Percentiles rank a stretch among this genome's conserved stretches.
These are phyloP conservation scores for Ciconia stormi DNA, from an alignment of 2,113 vertebrate genomes.

Conservation along the genomic window DNA sequence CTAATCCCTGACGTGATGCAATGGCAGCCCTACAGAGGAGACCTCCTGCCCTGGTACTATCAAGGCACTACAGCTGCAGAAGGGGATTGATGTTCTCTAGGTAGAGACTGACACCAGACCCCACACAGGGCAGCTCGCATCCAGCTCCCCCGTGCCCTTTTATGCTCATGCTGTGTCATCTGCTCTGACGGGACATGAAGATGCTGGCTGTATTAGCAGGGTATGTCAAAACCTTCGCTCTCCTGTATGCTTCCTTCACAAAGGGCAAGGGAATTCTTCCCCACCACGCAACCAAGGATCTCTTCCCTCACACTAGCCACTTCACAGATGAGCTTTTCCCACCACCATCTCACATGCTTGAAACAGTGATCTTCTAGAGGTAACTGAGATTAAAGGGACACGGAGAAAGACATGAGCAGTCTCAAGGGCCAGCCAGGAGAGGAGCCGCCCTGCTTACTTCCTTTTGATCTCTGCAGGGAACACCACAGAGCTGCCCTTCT, in stretches of 20 bases:
- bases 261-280: neutral
- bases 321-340: neutral
- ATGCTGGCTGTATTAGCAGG: neutral
- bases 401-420: neutral
- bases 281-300: neutral
- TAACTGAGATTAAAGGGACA: neutral
- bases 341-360: neutral
- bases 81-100: neutral
- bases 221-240: neutral
- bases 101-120: neutral
- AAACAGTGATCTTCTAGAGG: neutral
- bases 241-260: neutral
- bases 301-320: neutral
- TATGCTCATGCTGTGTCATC: neutral
- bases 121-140: neutral
- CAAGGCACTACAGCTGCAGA: neutral
- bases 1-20: accelerated
- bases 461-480: neutral
- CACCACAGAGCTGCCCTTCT: neutral
- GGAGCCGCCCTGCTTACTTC: neutral
- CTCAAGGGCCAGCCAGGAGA: neutral
- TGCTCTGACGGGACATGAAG: neutral
- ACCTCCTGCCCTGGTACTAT: neutral
- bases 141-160: neutral
- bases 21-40: neutral